Percentiles rank a stretch among this genome's conserved stretches.
These are phyloP conservation scores for Distichodus sexfasciatus DNA, from an alignment of 2,797 vertebrate species.

Conservation along the genomic window DNA sequence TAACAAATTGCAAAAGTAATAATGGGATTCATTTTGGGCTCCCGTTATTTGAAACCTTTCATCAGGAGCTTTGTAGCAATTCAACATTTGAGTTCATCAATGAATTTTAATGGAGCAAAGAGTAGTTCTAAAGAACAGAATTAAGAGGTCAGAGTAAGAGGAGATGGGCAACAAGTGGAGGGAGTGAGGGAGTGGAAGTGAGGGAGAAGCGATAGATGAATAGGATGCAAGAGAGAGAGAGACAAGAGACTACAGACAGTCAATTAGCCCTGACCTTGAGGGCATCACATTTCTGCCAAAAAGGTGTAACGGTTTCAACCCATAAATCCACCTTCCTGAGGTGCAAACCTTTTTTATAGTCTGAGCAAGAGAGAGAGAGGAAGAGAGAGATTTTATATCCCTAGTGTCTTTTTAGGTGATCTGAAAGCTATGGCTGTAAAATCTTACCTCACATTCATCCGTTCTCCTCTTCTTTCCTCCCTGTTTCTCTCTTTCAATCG, in stretches of 20 bases:
- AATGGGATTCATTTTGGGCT: no score
- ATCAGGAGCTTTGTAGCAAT: no score
- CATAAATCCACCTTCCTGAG: slow-evolving; percentile 50
- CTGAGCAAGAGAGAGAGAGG: background rate
- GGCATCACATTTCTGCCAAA: slow-evolving; percentile 56
- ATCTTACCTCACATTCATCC: background rate
- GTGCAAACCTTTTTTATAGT: slow-evolving; percentile 9
- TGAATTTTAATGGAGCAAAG: no score
- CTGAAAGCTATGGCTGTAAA: background rate
- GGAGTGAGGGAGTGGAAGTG: slow-evolving; percentile 25
- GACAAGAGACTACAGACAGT: slow-evolving; percentile 43
- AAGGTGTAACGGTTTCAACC: slow-evolving; percentile 43
- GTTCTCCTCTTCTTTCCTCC: background rate
- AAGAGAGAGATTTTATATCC: background rate
- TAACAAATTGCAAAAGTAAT: no score
- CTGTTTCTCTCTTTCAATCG: background rate
- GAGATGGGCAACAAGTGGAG: slow-evolving; percentile 15
- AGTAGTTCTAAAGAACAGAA: background rate
- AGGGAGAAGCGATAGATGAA: slow-evolving; percentile 22
- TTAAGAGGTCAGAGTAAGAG: slow-evolving; percentile 13
- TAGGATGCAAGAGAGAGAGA: slow-evolving; percentile 15
- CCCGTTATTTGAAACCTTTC: no score
- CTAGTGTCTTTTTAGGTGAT: background rate
- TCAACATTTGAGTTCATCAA: no score
- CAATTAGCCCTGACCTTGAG: slow-evolving; percentile 63